Percentiles rank a stretch among this genome's conserved stretches.
Evolutionary conservation across 2,113 vertebrate genomes (phyloP).

Genomic region (Coregonus clupeaformis): DNA sequence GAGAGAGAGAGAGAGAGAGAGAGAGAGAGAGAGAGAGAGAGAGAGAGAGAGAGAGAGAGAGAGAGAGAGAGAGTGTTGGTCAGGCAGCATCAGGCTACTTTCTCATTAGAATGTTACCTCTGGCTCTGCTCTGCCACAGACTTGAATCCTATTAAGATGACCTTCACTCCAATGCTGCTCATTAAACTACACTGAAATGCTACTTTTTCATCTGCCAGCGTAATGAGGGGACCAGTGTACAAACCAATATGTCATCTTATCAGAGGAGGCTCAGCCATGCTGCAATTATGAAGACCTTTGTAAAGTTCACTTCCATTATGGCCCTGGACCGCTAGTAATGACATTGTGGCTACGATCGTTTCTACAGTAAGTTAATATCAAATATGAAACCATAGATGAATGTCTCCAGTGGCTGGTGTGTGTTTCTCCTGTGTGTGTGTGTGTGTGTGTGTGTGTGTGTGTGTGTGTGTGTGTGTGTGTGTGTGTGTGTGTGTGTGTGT

Average conservation of each 20-base stretch:
- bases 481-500: conserved; percentile 40
- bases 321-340: conserved; percentile 71
- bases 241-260: conserved; percentile 72
- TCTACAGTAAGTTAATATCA: conserved; percentile 73
- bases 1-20: no score
- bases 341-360: conserved; percentile 65
- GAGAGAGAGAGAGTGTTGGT: no score
- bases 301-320: conserved; percentile 80
- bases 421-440: conserved; percentile 29
- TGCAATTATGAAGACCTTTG: conserved; percentile 76
- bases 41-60: no score
- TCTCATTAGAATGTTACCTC: conserved; percentile 78
- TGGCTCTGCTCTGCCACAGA: conserved; percentile 61
- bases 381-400: conserved; percentile 68
- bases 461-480: conserved; percentile 34
- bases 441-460: conserved; percentile 36
- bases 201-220: conserved; percentile 67
- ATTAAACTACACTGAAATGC: conserved; percentile 71
- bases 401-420: conserved; percentile 62
- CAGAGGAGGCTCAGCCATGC: conserved; percentile 49
- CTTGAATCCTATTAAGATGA: conserved; percentile 77
- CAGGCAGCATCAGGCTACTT: conserved; percentile 17
- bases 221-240: conserved; percentile 73
- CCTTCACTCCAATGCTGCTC: conserved; percentile 70
- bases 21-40: no score